These are phyloP conservation scores for Conomelus anceps DNA, from an alignment of 2,888 invertebrate genomes.

Conservation along the genomic window DNA sequence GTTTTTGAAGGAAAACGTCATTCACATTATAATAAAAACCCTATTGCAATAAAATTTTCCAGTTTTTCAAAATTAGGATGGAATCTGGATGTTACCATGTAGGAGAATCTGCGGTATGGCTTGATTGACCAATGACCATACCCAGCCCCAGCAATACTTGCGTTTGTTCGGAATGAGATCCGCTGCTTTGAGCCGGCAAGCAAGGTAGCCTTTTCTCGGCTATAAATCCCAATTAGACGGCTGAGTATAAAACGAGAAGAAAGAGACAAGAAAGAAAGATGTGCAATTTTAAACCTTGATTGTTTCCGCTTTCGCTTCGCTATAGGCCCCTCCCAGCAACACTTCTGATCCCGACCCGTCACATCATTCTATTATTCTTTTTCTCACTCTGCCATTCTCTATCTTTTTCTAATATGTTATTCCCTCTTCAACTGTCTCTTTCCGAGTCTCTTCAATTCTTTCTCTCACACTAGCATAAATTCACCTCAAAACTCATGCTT, in stretches of 20 bases:
- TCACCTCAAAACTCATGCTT: neutral
- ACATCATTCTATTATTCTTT: slow-evolving; percentile 1
- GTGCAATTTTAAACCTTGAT: slow-evolving; percentile 10
- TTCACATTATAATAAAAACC: too few relatives aligned
- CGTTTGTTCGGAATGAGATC: neutral
- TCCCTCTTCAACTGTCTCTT: slow-evolving; percentile 1
- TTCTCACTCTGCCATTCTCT: neutral
- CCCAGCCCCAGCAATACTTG: neutral
- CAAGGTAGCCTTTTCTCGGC: slow-evolving; percentile 1
- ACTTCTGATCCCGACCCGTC: neutral
- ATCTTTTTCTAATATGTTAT: slow-evolving; percentile 3
- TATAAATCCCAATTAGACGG: slow-evolving; percentile 12
- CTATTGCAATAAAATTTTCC: too few relatives aligned
- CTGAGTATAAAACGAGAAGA: neutral
- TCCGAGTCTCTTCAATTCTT: neutral
- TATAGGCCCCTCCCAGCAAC: neutral
- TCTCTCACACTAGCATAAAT: neutral
- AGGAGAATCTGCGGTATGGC: neutral
- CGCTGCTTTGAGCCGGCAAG: neutral
- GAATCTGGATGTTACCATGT: neutral
- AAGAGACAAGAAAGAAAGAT: neutral
- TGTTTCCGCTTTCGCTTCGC: slow-evolving; percentile 4
- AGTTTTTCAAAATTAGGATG: too few relatives aligned
- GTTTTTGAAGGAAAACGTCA: too few relatives aligned
- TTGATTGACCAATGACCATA: neutral